Evolutionary conservation across 2,888 invertebrate species (phyloP), one percentile per base, ranked within the genome.

Genomic region (Elaeidobius kamerunicus): DNA sequence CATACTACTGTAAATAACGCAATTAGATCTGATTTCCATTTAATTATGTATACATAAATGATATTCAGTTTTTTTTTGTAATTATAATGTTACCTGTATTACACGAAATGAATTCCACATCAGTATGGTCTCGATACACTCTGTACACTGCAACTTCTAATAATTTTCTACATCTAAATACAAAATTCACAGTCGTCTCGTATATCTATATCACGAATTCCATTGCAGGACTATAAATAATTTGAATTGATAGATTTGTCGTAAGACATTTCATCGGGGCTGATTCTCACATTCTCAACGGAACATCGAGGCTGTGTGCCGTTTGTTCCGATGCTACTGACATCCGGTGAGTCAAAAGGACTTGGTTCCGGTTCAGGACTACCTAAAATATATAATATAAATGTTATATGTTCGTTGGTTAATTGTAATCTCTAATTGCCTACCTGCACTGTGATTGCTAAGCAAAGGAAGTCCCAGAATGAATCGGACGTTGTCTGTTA

Each of bases 401-500:
- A n/a, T n/a, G n/a, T n/a, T n/a, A n/a, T n/a, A n/a, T n/a, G n/a
- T n/a, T n/a, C n/a, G n/a, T n/a, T n/a, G n/a, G n/a, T n/a, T 7
- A 5, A 39, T 19, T 9, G 39, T 18, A 11, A 11, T n/a, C n/a
- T 34, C 12, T 39, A 2, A 19, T 23, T 34, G 17, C 44, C 41
- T 39, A 54, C 48, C 48, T 35, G 17, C 28, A 49, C 17, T 44
- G 16, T 28, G 46, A 43, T n/a, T 43, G 2, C 42, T 38, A 15
- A 49, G 7, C 17, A 49, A 14, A 56, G 62, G 73, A 70, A 88
- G 73, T 0, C 90, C 91, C 39, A 92, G 79, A 55, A 90, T 84
- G 1, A 79, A 70, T 46, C 89, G 75, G 44, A 91, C 80, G 56
- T 82, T 79, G 68, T 88, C 85, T 0, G 86, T 84, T 46, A 91